A percentile compares a stretch with the other conserved stretches of the same genome.
These are phyloP conservation scores for Clarias pachynema DNA, from an alignment of 2,797 vertebrate genomes.

Conservation along the genomic window DNA sequence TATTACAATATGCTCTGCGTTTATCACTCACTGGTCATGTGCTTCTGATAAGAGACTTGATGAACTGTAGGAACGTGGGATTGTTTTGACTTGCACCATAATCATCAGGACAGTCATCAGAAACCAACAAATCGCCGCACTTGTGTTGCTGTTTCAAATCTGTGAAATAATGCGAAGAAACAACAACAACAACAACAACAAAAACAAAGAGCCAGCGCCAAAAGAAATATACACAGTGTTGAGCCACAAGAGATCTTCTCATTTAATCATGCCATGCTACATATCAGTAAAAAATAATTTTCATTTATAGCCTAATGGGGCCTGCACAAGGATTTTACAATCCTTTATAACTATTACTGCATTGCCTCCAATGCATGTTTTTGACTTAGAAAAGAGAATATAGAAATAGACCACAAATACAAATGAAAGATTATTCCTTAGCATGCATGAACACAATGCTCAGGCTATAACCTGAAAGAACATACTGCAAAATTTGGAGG, in stretches of 20 bases:
- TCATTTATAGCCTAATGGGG: background rate
- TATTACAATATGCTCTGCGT: conserved; percentile 57
- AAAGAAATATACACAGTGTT: conserved; percentile 53
- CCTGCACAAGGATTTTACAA: background rate
- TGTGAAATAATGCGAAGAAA: conserved; percentile 58
- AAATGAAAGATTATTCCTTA: background rate
- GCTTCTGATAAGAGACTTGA: conserved; percentile 66
- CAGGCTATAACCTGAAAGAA: background rate
- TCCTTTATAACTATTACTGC: background rate
- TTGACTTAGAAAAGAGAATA: background rate
- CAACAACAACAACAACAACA: conserved; percentile 42
- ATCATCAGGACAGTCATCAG: conserved; percentile 52
- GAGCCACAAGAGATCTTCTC: conserved; percentile 14
- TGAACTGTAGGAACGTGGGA: conserved; percentile 58
- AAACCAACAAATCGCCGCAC: background rate
- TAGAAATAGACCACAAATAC: background rate
- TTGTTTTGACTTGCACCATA: conserved; percentile 65
- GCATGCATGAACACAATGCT: background rate
- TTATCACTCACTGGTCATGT: conserved; percentile 64
- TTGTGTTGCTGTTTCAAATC: conserved; percentile 64
- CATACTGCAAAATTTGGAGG: background rate
- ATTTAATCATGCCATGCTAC: background rate
- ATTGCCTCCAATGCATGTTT: background rate
- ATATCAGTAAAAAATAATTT: background rate
- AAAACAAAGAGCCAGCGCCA: conserved; percentile 51